Percentiles rank a stretch among this genome's conserved stretches.
phyloP scores from a whole-genome alignment of 2,888 invertebrate genomes.

The Acleris cristana region DNA sequence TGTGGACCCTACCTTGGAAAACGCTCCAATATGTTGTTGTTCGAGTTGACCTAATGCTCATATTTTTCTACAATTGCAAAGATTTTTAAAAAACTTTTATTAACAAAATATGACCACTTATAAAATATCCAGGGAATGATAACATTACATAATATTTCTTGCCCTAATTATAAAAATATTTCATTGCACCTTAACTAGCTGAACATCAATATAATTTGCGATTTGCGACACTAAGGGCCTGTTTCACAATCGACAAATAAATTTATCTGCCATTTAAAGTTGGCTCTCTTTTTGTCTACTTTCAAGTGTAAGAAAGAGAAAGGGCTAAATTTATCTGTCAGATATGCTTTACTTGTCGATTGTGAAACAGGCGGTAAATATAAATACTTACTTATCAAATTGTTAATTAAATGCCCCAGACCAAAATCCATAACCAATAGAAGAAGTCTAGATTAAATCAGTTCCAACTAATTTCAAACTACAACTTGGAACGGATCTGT shows the following conservation, averaged over 20 bases:
- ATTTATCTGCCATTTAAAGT: too few species aligned
- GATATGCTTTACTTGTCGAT: too few species aligned
- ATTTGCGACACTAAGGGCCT: slow-evolving; percentile 20
- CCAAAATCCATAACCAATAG: slow-evolving; percentile 60
- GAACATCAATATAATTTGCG: slow-evolving; percentile 11
- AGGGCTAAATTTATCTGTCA: too few species aligned
- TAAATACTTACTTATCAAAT: slow-evolving; percentile 6
- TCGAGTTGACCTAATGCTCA: slow-evolving; percentile 9
- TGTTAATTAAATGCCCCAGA: slow-evolving; percentile 54
- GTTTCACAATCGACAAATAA: too few species aligned
- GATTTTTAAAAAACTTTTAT: slow-evolving; percentile 29
- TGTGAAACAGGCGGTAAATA: too few species aligned
- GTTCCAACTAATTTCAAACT: slow-evolving; percentile 58
- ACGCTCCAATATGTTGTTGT: not conserved
- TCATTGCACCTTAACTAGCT: slow-evolving; percentile 27
- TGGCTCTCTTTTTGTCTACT: too few species aligned
- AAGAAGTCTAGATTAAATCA: slow-evolving; percentile 14
- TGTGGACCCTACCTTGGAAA: not conserved
- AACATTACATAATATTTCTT: slow-evolving; percentile 18
- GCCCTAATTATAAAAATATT: slow-evolving; percentile 31
- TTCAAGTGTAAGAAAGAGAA: too few species aligned
- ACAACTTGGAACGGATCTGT: slow-evolving; percentile 89
- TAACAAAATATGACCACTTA: slow-evolving; percentile 35
- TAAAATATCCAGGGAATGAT: slow-evolving; percentile 38
- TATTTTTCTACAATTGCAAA: not conserved